Evolutionary conservation across 2,797 vertebrate genomes (phyloP).

Genomic region (Hirundo rustica): DNA sequence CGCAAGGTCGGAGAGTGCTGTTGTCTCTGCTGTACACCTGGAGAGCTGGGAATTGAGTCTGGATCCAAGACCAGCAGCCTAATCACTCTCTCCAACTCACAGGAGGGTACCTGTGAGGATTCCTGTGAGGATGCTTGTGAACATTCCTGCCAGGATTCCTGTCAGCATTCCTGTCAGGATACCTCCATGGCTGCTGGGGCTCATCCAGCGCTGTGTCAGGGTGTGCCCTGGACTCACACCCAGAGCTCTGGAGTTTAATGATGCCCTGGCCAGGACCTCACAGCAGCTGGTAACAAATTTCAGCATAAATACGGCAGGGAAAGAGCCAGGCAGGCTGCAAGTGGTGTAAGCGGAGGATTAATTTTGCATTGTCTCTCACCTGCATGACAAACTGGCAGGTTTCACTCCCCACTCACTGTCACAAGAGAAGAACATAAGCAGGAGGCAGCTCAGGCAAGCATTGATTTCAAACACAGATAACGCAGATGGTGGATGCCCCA

Average conservation of each 20-base stretch:
- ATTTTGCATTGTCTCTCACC: not conserved
- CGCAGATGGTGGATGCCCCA: not conserved
- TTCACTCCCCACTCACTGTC: not conserved
- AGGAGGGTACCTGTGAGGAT: not conserved
- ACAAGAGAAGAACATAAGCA: not conserved
- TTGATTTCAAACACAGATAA: not conserved
- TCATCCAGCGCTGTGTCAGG: not conserved
- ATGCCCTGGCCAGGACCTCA: not conserved
- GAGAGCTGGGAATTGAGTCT: slow-evolving; percentile 10
- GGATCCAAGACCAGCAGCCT: not conserved
- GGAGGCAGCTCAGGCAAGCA: not conserved
- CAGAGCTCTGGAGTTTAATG: not conserved
- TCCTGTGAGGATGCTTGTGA: not conserved
- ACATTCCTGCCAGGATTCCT: not conserved
- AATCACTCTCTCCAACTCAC: not conserved
- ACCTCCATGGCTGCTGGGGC: not conserved
- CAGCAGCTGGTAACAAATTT: not conserved
- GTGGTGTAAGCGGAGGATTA: not conserved
- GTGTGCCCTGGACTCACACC: not conserved
- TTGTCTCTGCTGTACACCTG: not conserved
- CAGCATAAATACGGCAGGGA: not conserved
- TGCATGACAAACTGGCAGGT: not conserved
- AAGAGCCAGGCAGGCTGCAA: not conserved
- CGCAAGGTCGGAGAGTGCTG: not conserved
- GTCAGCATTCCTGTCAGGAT: not conserved